These are phyloP conservation scores for Thamnophis sirtalis DNA, from an alignment of 2,113 vertebrate species.

Conservation along the genomic window DNA sequence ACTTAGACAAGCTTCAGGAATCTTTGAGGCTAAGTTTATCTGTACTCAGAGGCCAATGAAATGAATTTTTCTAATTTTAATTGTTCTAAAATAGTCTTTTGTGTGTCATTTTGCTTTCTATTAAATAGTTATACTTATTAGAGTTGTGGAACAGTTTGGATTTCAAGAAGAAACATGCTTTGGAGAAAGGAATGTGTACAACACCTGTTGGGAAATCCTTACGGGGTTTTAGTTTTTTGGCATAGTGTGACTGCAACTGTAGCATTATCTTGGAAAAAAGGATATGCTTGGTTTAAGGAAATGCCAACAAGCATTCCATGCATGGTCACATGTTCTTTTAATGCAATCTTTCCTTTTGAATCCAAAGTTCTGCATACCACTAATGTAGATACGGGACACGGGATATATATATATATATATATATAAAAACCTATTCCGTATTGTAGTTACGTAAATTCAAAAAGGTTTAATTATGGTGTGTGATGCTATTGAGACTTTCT, in stretches of 20 bases:
- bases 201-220: background rate
- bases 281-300: background rate
- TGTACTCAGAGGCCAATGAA: slow-evolving; percentile 54
- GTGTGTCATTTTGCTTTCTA: background rate
- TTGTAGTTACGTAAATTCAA: background rate
- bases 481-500: background rate
- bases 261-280: background rate
- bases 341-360: background rate
- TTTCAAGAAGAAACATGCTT: background rate
- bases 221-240: background rate
- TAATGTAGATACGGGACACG: background rate
- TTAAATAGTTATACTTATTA: background rate
- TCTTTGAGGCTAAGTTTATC: slow-evolving; percentile 46
- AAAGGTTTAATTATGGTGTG: background rate
- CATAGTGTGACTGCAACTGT: background rate
- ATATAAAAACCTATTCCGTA: background rate
- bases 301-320: background rate
- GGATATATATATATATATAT: too few relatives aligned
- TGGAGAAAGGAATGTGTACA: background rate
- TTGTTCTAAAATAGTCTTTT: slow-evolving; percentile 42
- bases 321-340: background rate
- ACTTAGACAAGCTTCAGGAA: slow-evolving; percentile 54
- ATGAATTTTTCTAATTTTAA: slow-evolving; percentile 44
- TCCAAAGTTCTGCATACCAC: background rate
- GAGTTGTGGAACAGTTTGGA: background rate